Conservation (phyloP, 2,113 vertebrate species). For the Illadopsis cleaveri region DNA sequence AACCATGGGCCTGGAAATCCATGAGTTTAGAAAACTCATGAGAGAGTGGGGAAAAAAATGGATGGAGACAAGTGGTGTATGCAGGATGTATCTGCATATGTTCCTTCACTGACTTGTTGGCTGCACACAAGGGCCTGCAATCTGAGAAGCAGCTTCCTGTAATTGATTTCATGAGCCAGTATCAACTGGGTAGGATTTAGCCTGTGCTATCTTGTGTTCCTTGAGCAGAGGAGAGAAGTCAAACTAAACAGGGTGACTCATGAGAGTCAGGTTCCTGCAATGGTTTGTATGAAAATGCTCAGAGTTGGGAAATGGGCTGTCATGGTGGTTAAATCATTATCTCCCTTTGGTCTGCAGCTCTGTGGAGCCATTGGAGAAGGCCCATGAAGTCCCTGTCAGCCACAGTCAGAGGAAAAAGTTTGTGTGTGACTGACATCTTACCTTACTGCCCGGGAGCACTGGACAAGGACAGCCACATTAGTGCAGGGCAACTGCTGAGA, state of each 20-base stretch:
- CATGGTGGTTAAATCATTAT: fast-evolving
- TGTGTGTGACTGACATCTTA: not conserved
- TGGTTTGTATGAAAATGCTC: not conserved
- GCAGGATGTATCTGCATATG: not conserved
- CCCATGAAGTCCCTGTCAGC: not conserved
- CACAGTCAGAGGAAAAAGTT: not conserved
- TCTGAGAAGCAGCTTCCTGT: not conserved
- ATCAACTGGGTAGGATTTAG: not conserved
- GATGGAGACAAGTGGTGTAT: not conserved
- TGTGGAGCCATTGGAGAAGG: not conserved
- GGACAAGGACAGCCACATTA: not conserved
- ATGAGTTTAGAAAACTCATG: not conserved
- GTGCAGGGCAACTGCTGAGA: not conserved
- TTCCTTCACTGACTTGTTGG: not conserved
- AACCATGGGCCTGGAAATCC: not conserved
- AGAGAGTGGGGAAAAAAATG: not conserved
- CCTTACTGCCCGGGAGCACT: not conserved
- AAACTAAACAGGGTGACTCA: not conserved
- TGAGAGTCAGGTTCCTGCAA: not conserved
- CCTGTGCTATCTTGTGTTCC: conserved; percentile 15
- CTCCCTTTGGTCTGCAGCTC: not conserved
- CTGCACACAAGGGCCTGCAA: not conserved
- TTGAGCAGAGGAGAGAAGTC: not conserved
- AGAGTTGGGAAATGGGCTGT: not conserved
- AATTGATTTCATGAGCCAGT: not conserved